Conservation (phyloP, 2,113 vertebrate genomes). For the Hypanus sabinus region DNA sequence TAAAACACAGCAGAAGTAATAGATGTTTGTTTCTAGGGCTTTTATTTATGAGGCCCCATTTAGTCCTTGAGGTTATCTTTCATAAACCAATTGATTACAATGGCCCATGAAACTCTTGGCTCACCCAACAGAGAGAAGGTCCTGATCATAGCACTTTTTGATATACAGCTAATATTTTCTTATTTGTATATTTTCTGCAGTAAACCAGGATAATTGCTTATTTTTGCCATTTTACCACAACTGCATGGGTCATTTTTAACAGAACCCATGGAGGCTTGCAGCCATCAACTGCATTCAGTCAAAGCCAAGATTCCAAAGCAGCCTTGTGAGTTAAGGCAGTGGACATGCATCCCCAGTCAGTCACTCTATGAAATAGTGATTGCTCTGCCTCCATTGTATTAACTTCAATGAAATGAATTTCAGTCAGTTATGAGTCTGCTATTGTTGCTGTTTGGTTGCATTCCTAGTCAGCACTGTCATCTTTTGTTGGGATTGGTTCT, state of each 20-base stretch:
- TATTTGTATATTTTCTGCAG: background rate
- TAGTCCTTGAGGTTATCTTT: constrained; percentile 14
- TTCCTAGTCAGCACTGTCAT: background rate
- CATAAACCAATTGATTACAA: constrained; percentile 21
- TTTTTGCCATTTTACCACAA: background rate
- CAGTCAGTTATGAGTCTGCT: too few relatives aligned
- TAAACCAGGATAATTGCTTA: background rate
- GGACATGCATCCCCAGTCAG: too few relatives aligned
- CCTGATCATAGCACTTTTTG: background rate
- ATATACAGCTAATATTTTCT: background rate
- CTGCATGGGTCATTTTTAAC: background rate
- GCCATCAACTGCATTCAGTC: background rate
- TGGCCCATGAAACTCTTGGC: background rate
- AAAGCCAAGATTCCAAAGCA: too few relatives aligned
- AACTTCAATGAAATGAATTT: too few relatives aligned
- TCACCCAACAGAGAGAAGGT: background rate
- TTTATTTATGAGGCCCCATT: constrained; percentile 1
- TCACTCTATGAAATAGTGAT: too few relatives aligned
- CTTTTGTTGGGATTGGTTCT: background rate
- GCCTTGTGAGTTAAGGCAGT: background rate
- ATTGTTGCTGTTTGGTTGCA: too few relatives aligned
- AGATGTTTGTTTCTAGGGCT: background rate
- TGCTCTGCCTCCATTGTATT: too few relatives aligned
- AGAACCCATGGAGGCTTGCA: background rate
- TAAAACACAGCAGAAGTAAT: constrained; percentile 5